Evolutionary conservation across 30 jellyfish, hydroid and myxozoan genomes (phyloP).

Genomic region (Cassiopea andromeda): DNA sequence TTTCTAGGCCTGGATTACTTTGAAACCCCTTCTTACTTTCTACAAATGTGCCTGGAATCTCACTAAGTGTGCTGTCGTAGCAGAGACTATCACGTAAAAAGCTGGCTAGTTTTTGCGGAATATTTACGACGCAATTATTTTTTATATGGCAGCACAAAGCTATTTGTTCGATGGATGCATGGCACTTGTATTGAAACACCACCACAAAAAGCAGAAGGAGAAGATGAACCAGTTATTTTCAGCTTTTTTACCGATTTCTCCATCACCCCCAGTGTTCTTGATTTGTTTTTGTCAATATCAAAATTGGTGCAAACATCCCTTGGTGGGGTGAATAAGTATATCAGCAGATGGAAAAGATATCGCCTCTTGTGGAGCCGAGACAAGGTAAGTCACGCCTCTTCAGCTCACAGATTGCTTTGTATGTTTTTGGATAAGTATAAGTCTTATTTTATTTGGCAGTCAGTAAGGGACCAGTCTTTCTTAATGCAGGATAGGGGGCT

Average conservation of each 20-base stretch:
- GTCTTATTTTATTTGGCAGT: too few relatives aligned
- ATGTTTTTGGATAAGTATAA: too few relatives aligned
- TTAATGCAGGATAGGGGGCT: too few relatives aligned
- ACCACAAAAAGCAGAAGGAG: conserved; percentile 88
- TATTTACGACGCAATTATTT: not conserved
- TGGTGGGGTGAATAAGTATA: conserved; percentile 81
- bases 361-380: conserved; percentile 92
- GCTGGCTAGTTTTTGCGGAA: not conserved
- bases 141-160: conserved; percentile 75
- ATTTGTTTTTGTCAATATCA: conserved; percentile 74
- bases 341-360: conserved; percentile 87
- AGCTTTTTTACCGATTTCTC: conserved; percentile 92
- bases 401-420: too few relatives aligned
- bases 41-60: too few relatives aligned
- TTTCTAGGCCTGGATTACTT: too few relatives aligned
- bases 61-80: too few relatives aligned
- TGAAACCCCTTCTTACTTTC: too few relatives aligned
- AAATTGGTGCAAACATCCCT: conserved; percentile 79
- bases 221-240: conserved; percentile 91
- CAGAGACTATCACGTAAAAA: too few relatives aligned
- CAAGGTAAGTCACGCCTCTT: conserved; percentile 44
- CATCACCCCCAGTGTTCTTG: conserved; percentile 85
- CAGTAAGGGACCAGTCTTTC: too few relatives aligned
- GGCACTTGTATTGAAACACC: conserved; percentile 97
- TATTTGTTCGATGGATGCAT: conserved; percentile 97